Base-by-base conservation (phyloP, 1,140 invertebrate species). In the Bombus terrestris region DNA sequence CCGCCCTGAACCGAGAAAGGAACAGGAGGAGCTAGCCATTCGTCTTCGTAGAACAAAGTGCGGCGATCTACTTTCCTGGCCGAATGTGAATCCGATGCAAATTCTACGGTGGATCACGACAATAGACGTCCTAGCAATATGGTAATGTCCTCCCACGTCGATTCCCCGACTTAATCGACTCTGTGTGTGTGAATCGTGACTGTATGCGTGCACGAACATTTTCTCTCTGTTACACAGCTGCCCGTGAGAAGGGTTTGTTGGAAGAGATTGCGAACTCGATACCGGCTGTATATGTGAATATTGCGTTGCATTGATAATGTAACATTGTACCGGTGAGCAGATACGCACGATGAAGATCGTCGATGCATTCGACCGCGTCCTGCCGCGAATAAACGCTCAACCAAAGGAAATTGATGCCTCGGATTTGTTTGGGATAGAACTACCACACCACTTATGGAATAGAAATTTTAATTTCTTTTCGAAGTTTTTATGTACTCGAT, bases 41-140 rank as follows among this genome's bases (percentile, higher is more conserved):
- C 88, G 87, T 92, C 91, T 92, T 92, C 76, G 89, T 92, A 92
- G 91, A 92, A 92, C 91, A 92, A 92, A 92, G 91, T 92, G 64
- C 85, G 89, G 82, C 91, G 91, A 90, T 92, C 91, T 85, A 92
- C 91, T 92, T 92, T 88, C 89, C 86, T 88, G 83, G 74, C 89
- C 88, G 89, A 92, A 92, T 91, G 91, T 73, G 91, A 92, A 91
- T 92, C 89, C 89, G 81, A 92, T 91, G 91, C 91, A 92, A 92
- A 92, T 92, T 88, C 86, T 75, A 85, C 74, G 72, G 78, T 88
- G 91, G 89, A 85, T 88, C 85, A 39, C 66, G 88, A 92, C 89
- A 92, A 92, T 92, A 81, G 91, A 73, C 88, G 88, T 90, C 89
- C 89, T 90, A 88, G 89, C 92, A 89, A 93, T 92, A 92, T 92